Percentiles rank a stretch among this genome's conserved stretches.
Conservation (phyloP, 2,113 vertebrate species). For the Lagenorhynchus albirostris region DNA sequence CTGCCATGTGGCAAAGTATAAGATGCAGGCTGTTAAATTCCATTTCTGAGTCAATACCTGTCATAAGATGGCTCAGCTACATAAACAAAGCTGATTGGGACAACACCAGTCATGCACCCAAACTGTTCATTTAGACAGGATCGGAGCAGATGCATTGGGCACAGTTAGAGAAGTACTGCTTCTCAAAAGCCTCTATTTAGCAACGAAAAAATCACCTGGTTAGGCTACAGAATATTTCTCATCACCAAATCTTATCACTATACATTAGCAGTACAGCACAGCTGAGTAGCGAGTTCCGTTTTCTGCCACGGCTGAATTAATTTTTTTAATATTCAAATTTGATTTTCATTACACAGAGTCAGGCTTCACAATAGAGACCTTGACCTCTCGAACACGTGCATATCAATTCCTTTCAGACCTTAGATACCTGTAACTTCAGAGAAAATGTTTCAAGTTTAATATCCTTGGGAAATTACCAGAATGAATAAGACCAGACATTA, state of each 20-base stretch:
- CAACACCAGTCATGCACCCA: neutral
- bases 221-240: neutral
- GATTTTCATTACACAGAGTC: constrained; percentile 59
- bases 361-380: neutral
- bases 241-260: neutral
- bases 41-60: neutral
- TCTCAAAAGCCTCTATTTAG: constrained; percentile 47
- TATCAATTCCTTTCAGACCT: constrained; percentile 33
- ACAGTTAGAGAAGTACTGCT: neutral
- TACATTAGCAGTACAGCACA: neutral
- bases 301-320: constrained; percentile 26
- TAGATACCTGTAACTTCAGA: neutral
- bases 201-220: neutral
- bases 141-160: neutral
- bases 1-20: neutral
- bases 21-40: neutral
- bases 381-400: neutral
- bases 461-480: constrained; percentile 41
- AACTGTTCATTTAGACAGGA: neutral
- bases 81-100: constrained; percentile 16
- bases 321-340: constrained; percentile 63
- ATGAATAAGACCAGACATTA: constrained; percentile 34
- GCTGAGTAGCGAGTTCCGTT: neutral
- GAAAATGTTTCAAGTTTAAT: constrained; percentile 53
- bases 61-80: neutral